Base-by-base conservation (phyloP, 2,797 vertebrate species). In the Eupleurogrammus muticus region DNA sequence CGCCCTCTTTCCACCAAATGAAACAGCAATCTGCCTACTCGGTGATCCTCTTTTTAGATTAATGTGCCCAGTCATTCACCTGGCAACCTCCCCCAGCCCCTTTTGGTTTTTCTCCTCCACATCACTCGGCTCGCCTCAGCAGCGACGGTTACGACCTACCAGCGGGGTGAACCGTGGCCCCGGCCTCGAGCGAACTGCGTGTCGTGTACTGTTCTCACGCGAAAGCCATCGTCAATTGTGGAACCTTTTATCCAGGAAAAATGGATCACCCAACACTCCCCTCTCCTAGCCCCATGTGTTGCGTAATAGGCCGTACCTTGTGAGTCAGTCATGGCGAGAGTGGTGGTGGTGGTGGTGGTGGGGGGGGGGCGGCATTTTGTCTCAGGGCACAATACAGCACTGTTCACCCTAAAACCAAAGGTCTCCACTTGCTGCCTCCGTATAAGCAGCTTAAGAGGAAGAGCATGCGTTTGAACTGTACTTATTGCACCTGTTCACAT, bases 271-370 rank as follows among this genome's bases (percentile, higher is more conserved):
- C 84, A 82, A 86, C 80, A 66, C 73, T 75, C 72, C 77, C 81
- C 71, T 68, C 62, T 49, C 16, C 19, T 9, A 72, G 75, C 82
- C 76, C 74, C 74, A 44, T 69, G 9, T 23, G 72, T 93, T 94
- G 82, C 62, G 57, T 93, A 94, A 94, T 81, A 54, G 78, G 40
- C 90, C 6, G 66, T 90, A 91, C 89, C 94, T 94, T 93, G 83
- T 85, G 90, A 93, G 89, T 84, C 85, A 85, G 80, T 82, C 71
- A 80, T 75, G 83, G 83, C 52, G 60, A 42, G 38, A 9, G 35
- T 8, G 11, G 35, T 8, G 35, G 35, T 2, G 35, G 35, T 1
- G 36, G 5, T n/a, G n/a, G n/a, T n/a, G n/a, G 28, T 28, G 28
- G 38, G 38, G 38, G 16, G 38, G 73, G 77, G 82, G 73, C 77